phyloP scores from a whole-genome alignment of 2,797 vertebrate genomes.

The Sebastolobus alascanus region DNA sequence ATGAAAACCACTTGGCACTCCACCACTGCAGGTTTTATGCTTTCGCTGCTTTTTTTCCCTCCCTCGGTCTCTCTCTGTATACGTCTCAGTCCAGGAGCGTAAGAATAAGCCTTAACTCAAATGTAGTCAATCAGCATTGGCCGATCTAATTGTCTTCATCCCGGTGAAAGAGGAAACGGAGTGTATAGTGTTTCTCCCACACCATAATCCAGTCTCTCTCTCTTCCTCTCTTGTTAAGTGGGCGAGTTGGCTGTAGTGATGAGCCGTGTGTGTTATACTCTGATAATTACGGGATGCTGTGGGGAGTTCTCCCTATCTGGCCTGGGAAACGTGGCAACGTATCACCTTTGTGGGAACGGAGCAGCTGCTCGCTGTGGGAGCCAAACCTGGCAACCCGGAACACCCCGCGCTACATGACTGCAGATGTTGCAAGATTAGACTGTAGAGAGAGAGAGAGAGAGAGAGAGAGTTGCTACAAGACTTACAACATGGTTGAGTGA shows the following conservation, averaged over 20 bases:
- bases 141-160: slow-evolving; percentile 27
- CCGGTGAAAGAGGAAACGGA: slow-evolving; percentile 16
- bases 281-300: slow-evolving; percentile 61
- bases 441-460: not conserved
- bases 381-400: slow-evolving; percentile 60
- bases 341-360: slow-evolving; percentile 62
- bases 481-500: slow-evolving; percentile 1
- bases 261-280: slow-evolving; percentile 43
- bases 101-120: slow-evolving; percentile 18
- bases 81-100: not conserved
- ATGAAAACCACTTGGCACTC: slow-evolving; percentile 50
- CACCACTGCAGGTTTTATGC: slow-evolving; percentile 7
- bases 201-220: slow-evolving; percentile 19
- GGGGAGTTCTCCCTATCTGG: slow-evolving; percentile 57
- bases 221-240: slow-evolving; percentile 23
- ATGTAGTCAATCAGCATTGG: slow-evolving; percentile 15
- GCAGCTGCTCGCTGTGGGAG: slow-evolving; percentile 48
- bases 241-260: slow-evolving; percentile 34
- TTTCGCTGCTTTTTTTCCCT: not conserved
- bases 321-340: slow-evolving; percentile 46
- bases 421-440: slow-evolving; percentile 52
- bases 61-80: not conserved
- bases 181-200: slow-evolving; percentile 25
- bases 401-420: slow-evolving; percentile 20
- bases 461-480: not conserved